phyloP scores from a whole-genome alignment of 2,113 vertebrate genomes.

The Petaurus breviceps region DNA sequence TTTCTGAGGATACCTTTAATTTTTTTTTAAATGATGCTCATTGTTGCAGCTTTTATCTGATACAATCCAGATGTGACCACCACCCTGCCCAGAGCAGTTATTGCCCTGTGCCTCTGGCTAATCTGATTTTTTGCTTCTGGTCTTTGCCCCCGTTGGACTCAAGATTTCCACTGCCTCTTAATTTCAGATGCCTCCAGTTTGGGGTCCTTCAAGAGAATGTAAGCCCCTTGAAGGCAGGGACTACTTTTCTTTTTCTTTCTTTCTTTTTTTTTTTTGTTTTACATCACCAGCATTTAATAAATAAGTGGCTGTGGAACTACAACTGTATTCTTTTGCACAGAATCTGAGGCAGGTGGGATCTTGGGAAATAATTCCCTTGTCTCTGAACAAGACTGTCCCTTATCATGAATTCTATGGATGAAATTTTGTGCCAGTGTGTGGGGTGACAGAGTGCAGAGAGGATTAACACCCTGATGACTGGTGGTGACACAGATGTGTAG shows the following conservation, averaged over 20 bases:
- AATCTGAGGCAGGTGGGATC: background rate
- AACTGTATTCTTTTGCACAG: background rate
- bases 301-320: background rate
- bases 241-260: background rate
- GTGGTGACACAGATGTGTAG: background rate
- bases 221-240: background rate
- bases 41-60: slow-evolving; percentile 57
- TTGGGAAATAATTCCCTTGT: background rate
- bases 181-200: background rate
- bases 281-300: background rate
- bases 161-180: background rate
- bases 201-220: background rate
- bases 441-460: background rate
- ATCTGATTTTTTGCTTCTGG: background rate
- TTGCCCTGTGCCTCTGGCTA: background rate
- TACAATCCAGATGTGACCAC: slow-evolving; percentile 44
- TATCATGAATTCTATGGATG: background rate
- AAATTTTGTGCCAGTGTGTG: background rate
- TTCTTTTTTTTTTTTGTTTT: background rate
- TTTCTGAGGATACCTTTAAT: slow-evolving; percentile 42
- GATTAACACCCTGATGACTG: background rate
- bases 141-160: background rate
- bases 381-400: background rate
- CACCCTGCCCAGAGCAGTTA: slow-evolving; percentile 17
- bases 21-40: slow-evolving; percentile 56